Evolutionary conservation across 2,888 invertebrate genomes (phyloP), one percentile per base, ranked within the genome.

Genomic region (Campaea margaritaria): DNA sequence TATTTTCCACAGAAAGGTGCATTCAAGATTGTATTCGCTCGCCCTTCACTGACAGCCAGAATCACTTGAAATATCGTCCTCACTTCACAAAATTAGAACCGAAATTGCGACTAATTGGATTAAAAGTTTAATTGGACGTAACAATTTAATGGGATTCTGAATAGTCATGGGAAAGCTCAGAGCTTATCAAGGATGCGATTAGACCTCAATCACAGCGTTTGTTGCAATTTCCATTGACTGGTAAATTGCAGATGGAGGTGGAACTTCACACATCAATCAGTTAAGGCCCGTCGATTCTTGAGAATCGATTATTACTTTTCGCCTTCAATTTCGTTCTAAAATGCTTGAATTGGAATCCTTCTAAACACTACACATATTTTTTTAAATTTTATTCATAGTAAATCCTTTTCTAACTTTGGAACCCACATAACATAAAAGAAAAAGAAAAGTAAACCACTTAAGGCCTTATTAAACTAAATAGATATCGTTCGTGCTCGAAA

Each of bases 221-320:
- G 82, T 85, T 82, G 91, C 90, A 91, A 91, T 92, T 89, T 89
- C 67, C 90, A 91, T 85, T 91, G 91, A 91, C 91, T 91, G 91
- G 81, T 71, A 92, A 92, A 92, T 92, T 92, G 84, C 80, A 73
- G 73, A 68, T 59, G 71, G 77, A 75, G 75, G 69, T 76, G 75
- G 55, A 79, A 74, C 76, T 79, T 81, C 82, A 83, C 79, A 82
- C 86, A 86, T 87, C 87, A 86, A 86, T 86, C 84, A 81, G 72
- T 64, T 62, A 60, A 61, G 64, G 53, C 69, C 75, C 72, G 73
- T 80, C 76, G 75, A 79, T 78, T 76, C 68, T 55, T 67, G 70
- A 65, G 76, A 77, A 76, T 77, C 70, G 69, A 66, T 63, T 62
- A 46, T 48, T 53, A 62, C 47, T 61, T 58, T 38, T 59, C 46